Base-by-base conservation (phyloP, 2,888 invertebrate species). In the Norana najaformis region DNA sequence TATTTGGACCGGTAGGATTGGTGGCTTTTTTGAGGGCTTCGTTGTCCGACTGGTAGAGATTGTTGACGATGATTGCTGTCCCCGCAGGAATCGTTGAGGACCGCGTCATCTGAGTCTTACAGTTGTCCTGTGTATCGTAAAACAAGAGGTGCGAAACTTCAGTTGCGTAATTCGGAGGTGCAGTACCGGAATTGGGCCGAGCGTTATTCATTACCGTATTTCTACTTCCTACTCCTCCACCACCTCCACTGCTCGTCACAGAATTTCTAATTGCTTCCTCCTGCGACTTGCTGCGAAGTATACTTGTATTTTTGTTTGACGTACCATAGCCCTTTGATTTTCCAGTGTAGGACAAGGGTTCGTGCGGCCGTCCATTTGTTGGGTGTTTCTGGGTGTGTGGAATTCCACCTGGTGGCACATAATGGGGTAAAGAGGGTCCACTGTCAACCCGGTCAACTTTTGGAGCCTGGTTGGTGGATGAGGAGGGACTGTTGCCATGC, bases 371-470 rank as follows among this genome's bases (percentile, higher is more conserved):
- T 36, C 85, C 85, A 30, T 85, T 85, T 20, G 37, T 35, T 23
- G 85, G 23, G 34, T 85, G 85, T 85, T 85, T 85, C 85, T 85
- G 85, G 37, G 85, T n/a, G 8, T 85, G 85, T 23, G 85, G 85
- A 36, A 85, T 85, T 85, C 85, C 85, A 8, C 85, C 85, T 35
- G 85, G 85, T 36, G 85, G 85, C 85, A 85, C 85, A 36, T 85
- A 85, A 85, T 85, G 85, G 8, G 89, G 82, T 69, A 89, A 23
- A 34, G 41, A 47, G 36, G 89, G 89, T 41, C 89, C 89, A 69
- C 89, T 89, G 89, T 89, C 47, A 30, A 89, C 89, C 20, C 89
- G n/a, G 37, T 89, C 89, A 36, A 89, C 35, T 11, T 36, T 69
- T 30, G 89, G 82, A 47, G 53, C 89, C 69, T 41, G 41, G 89